Evolutionary conservation across 2,797 vertebrate genomes (phyloP), one percentile per base, ranked within the genome.

Genomic region (Danio choprae): DNA sequence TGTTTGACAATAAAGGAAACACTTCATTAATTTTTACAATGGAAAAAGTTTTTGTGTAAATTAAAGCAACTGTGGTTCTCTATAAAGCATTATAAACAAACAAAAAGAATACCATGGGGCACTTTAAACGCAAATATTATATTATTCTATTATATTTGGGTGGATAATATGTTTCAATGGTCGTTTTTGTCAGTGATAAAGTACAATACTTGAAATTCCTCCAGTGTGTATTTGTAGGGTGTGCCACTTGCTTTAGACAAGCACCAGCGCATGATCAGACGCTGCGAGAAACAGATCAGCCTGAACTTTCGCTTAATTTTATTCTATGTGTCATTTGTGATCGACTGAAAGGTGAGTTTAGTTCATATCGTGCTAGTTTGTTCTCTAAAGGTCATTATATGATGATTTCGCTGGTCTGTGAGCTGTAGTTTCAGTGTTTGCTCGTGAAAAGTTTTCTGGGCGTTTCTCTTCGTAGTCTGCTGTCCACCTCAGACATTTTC

Each of bases 331-430:
- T 7, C 10, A 55, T 64, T 73, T 64, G 48, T 4, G 38, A 53
- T 41, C 48, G 16, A 55, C 22, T 75, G 62, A 9, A 79, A 86
- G 86, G 86, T 87, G 83, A 87, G 86, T 87, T 80, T 65, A 20
- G 3, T 53, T 29, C 10, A 20, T 16, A 58, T 15, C 29, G 40
- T 4, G 13, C 18, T 41, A n/a, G 15, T 8, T 16, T 40, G 16
- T 53, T 20, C 43, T 11, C 20, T 58, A 64, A 48, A 78, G 6
- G 5, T 48, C 15, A 60, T 12, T 60, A 22, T 12, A 4, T 1
- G 22, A 20, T 11, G 29, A 5, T 43, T 62, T 41, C 18, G 13
- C 22, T 13, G 55, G 6, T 48, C 58, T 62, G 29, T 40, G 44
- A 13, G 7, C 36, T 50, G 58, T 62, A 13, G 56, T 51, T 48